Evolutionary conservation across 2,888 invertebrate genomes (phyloP).

Genomic region (Byasa hedistus): DNA sequence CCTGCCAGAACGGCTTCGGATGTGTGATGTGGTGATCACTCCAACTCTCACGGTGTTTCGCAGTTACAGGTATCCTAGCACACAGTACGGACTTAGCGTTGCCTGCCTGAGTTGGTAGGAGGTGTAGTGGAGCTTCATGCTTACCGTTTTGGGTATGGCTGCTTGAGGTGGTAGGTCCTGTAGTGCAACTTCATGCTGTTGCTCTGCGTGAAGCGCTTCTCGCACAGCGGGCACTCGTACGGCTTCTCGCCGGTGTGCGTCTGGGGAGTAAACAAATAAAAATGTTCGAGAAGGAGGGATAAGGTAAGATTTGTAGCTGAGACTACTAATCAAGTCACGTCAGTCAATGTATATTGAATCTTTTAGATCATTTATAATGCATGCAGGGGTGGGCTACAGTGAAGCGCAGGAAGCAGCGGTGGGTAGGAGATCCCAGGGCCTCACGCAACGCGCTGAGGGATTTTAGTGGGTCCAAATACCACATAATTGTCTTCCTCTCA

Average conservation of each 20-base stretch:
- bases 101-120: neutral
- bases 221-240: conserved; percentile 60
- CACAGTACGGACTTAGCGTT: neutral
- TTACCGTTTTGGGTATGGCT: conserved; percentile 70
- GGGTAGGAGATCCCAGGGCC: no score
- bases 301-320: no score
- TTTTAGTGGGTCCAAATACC: no score
- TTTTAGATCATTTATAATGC: no score
- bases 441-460: no score
- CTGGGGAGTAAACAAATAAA: conserved; percentile 41
- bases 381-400: no score
- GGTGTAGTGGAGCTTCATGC: neutral
- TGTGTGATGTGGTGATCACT: neutral
- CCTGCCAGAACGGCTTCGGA: neutral
- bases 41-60: no score
- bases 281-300: neutral
- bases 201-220: conserved; percentile 70
- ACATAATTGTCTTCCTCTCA: no score
- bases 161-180: conserved; percentile 64
- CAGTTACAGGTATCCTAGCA: neutral
- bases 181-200: conserved; percentile 73
- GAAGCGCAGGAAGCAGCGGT: no score
- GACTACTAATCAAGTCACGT: no score
- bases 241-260: conserved; percentile 70
- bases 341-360: no score